Base-by-base conservation (phyloP, 1,140 invertebrate genomes). In the Drosophila oshimai region DNA sequence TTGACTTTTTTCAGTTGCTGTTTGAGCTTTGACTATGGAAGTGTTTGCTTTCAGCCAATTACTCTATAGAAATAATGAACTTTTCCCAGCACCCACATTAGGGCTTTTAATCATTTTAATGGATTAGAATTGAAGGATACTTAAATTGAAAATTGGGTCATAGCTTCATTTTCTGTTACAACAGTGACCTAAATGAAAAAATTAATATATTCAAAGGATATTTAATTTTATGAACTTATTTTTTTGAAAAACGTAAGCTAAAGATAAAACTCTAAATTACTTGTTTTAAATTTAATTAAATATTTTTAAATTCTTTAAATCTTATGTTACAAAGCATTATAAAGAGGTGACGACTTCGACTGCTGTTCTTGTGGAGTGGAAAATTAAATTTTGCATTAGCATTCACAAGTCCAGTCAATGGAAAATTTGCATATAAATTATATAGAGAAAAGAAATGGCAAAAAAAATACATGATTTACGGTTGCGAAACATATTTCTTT, bases 1-100 rank as follows among this genome's bases (percentile, higher is more conserved):
- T 68, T 72, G 60, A 78, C 64, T 71, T 71, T 74, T 69, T 70
- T n/a, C 12, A 45, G 24, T 18, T 26, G 61, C 49, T 26, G 22
- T 69, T 65, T 41, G 34, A 24, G 18, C 12, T 34, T 67, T 12
- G 22, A 34, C 17, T 39, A 7, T 34, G 20, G 7, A 51, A 67
- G 58, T 42, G 42, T 72, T 64, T 31, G 29, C 33, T 44, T 37
- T 44, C 28, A 50, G 31, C 37, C 64, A 65, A 67, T 65, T 62
- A 62, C 53, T 36, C 57, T 12, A 62, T 29, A 13, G 26, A 39
- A 46, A 62, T 20, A 10, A 20, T n/a, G 3, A 28, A 67, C 46
- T 51, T 64, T 47, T 26, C 20, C 20, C 3, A n/a, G 10, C 6
- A 5, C 41, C 20, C 3, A n/a, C 6, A 1, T 1, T 22, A 29